A percentile compares a stretch with the other conserved stretches of the same genome.
Evolutionary conservation across 2,888 invertebrate genomes (phyloP).

Genomic region (Diaprepes abbreviatus): DNA sequence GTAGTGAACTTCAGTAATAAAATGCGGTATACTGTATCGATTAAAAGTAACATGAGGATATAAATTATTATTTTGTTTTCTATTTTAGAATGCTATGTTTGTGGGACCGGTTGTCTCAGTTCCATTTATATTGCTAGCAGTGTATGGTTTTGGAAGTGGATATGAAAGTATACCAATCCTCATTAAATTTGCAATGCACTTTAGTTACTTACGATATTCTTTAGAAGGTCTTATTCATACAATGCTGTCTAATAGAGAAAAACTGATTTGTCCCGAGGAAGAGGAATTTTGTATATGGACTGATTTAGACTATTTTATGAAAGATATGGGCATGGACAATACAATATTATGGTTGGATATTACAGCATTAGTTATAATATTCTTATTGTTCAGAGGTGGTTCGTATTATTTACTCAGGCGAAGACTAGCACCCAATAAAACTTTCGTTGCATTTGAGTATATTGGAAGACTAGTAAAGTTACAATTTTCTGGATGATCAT

Average conservation of each 20-base stretch:
- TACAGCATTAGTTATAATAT: conserved; percentile 73
- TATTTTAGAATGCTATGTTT: conserved; percentile 86
- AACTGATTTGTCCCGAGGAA: conserved; percentile 80
- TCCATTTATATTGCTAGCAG: conserved; percentile 89
- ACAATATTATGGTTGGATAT: conserved; percentile 79
- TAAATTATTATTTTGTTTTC: too few species aligned
- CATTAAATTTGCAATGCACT: conserved; percentile 83
- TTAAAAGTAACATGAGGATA: too few species aligned
- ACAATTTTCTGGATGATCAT: conserved; percentile 63
- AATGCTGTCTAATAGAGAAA: conserved; percentile 81
- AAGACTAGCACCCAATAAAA: conserved; percentile 78
- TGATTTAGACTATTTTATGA: conserved; percentile 80
- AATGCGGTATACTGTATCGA: too few species aligned
- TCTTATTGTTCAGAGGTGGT: conserved; percentile 75
- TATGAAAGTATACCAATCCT: conserved; percentile 76
- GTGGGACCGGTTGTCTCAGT: conserved; percentile 89
- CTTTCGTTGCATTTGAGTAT: conserved; percentile 79
- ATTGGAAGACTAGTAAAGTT: conserved; percentile 79
- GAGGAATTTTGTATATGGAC: conserved; percentile 83
- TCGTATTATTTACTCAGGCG: conserved; percentile 82
- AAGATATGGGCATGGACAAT: conserved; percentile 81
- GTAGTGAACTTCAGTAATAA: too few species aligned
- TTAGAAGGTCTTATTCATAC: conserved; percentile 78
- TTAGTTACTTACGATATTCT: conserved; percentile 77
- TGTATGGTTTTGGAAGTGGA: conserved; percentile 88